Evolutionary conservation across 92 coral and sea anemone genomes (phyloP), one percentile per base, ranked within the genome.

Genomic region (Zoanthus solanderi): DNA sequence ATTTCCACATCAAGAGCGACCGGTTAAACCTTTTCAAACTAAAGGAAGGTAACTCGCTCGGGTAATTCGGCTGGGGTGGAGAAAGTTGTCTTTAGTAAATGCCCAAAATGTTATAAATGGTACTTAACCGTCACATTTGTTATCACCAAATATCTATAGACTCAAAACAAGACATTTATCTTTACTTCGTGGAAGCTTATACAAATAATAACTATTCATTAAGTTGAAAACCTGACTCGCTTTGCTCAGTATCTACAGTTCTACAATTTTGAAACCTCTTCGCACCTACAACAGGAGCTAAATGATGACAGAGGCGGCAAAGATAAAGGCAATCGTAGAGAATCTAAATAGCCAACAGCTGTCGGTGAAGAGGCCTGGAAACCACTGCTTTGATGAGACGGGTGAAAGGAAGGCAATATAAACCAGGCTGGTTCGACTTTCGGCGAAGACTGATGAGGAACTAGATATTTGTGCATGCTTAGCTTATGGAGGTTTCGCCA

Each of bases 281-380:
- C 30, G 42, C 75, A 37, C 2, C 42, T 14, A 44, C 31, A 69
- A 30, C 1, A 69, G 10, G 85, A 81, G 50, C 66, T 58, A 23
- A 81, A 45, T 13, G 61, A 30, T 32, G 71, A 34, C 12, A 44
- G 46, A 0, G 75, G 2, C 0, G 85, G 63, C 5, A 81, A 23
- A 50, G 85, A 13, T 2, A 81, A 13, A 53, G 85, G 31, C 85
- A 81, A 46, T 52, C 66, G 85, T 6, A 81, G 66, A 47, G 85
- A 73, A 7, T 44, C 61, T 16, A 66, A 66, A 14, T 32, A 31
- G 0, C 75, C 45, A 31, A 80, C 46, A 7, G 85, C 9, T 15
- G 61, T 53, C 53, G 74, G 76, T 10, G 9, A 48, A 29, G 75
- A 52, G 7, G 75, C 75, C 29, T 69, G 75, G 60, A 18, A 28